Base-by-base conservation (phyloP, 2,113 vertebrate species). In the Nerophis ophidion region DNA sequence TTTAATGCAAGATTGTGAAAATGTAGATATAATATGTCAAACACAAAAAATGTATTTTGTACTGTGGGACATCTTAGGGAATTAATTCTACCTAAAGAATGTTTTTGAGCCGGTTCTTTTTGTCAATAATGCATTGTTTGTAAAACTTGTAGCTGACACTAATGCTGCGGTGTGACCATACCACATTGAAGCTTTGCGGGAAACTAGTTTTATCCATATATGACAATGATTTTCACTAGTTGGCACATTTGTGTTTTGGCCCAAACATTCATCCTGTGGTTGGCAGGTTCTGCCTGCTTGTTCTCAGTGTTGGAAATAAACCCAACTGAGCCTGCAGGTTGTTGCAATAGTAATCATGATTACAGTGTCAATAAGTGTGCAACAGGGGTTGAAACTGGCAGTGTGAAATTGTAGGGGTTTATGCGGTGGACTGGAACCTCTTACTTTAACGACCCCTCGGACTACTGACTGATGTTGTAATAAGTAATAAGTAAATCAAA, bases 301-400 rank as follows among this genome's bases (percentile, higher is more conserved):
- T 57, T 55, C 72, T 61, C 26, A 63, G 48, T 50, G 33, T 40
- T 45, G 26, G 15, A 65, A 51, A 60, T 47, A 11, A 74, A 47
- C 65, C 14, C 36, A 6, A 44, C 19, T 34, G 1, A 54, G 44
- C 46, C 35, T 10, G 6, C n/a, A 7, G 16, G 19, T 0, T 0
- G 44, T 54, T 63, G 54, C 70, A 17, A 47, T 66, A 50, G 76
- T 35, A 49, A 61, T 16, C 44, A 5, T 46, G 8, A 60, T 68
- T 7, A 61, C 58, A 68, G 56, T 0, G 8, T 57, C 5, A 57
- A 10, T 10, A 40, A 48, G 12, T 35, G 49, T 45, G 9, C 40
- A 38, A 13, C 11, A 57, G 35, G 48, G 10, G 10, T 13, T 57
- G 16, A 35, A 53, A 35, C 13, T 35, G 50, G 6, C 26, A 50